Conservation (phyloP, 2,797 vertebrate species). For the Tadarida brasiliensis region DNA sequence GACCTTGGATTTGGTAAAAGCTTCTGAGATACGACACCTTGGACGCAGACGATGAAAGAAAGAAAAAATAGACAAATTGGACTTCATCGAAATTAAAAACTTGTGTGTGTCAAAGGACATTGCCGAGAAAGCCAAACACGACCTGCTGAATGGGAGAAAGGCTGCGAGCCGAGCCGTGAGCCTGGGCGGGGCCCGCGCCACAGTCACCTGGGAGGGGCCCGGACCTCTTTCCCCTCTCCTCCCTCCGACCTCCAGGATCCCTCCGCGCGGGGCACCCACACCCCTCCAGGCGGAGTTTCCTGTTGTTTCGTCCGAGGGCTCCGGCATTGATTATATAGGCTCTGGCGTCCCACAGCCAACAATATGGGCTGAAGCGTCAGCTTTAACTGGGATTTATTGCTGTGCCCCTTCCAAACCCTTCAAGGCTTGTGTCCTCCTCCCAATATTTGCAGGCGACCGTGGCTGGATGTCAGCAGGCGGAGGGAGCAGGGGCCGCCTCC, state of each 20-base stretch:
- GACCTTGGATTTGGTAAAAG: too few relatives aligned
- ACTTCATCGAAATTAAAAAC: neutral
- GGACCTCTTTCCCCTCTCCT: neutral
- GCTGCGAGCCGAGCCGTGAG: too few relatives aligned
- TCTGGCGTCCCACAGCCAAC: neutral
- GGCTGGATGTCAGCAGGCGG: rapidly evolving
- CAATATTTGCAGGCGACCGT: neutral
- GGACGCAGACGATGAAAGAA: neutral
- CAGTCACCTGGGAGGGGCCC: too few relatives aligned
- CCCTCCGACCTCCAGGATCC: too few relatives aligned
- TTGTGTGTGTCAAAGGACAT: neutral
- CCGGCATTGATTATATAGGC: neutral
- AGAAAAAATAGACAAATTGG: neutral
- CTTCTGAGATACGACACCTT: neutral
- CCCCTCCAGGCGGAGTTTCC: too few relatives aligned
- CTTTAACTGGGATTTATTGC: too few relatives aligned
- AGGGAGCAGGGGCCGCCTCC: neutral
- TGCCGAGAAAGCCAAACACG: neutral
- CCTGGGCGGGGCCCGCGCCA: too few relatives aligned
- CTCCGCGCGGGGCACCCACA: too few relatives aligned
- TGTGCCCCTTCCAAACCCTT: neutral
- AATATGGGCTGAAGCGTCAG: rapidly evolving
- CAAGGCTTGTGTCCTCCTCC: neutral
- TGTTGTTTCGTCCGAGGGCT: too few relatives aligned
- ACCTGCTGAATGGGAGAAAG: neutral